phyloP scores from a whole-genome alignment of 2,888 invertebrate genomes.

The Cecidostiba fungosa region DNA sequence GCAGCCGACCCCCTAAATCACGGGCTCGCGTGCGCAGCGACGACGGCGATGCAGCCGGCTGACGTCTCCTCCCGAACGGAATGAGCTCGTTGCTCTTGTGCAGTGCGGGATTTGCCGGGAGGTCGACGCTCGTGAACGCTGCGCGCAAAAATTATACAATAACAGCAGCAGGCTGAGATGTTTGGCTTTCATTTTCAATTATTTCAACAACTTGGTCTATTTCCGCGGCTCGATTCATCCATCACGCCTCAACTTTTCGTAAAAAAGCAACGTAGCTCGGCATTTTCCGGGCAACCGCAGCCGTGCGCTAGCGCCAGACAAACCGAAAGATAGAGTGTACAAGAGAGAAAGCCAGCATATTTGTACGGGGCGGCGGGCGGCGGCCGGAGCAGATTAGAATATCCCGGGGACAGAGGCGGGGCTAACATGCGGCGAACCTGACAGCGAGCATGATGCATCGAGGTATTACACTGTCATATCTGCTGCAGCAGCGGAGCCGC shows the following conservation, averaged over 20 bases:
- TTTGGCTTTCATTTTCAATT: too few species aligned
- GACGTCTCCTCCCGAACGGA: not conserved
- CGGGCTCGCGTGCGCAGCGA: slow-evolving; percentile 39
- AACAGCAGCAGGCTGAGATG: not conserved
- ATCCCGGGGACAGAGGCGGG: slow-evolving; percentile 7
- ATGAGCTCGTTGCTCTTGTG: not conserved
- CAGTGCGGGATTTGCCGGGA: not conserved
- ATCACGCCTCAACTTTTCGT: too few species aligned
- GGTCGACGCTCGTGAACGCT: slow-evolving; percentile 39
- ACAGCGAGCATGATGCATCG: slow-evolving; percentile 62
- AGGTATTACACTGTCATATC: slow-evolving; percentile 57
- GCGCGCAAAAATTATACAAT: slow-evolving; percentile 51
- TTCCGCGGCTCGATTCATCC: not conserved
- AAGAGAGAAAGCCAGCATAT: too few species aligned
- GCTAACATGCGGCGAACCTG: slow-evolving; percentile 48
- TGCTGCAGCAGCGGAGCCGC: not conserved
- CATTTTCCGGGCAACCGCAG: not conserved
- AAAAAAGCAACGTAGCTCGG: too few species aligned
- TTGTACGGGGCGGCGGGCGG: not conserved
- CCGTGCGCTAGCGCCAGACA: too few species aligned
- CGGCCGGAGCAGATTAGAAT: slow-evolving; percentile 55
- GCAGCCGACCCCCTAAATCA: slow-evolving; percentile 47
- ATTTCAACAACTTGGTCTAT: too few species aligned
- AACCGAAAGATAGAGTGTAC: not conserved
- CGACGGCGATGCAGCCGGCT: not conserved